Percentiles rank a stretch among this genome's conserved stretches.
Conservation (phyloP, 1,140 invertebrate genomes). For the Eupeodes corollae region DNA sequence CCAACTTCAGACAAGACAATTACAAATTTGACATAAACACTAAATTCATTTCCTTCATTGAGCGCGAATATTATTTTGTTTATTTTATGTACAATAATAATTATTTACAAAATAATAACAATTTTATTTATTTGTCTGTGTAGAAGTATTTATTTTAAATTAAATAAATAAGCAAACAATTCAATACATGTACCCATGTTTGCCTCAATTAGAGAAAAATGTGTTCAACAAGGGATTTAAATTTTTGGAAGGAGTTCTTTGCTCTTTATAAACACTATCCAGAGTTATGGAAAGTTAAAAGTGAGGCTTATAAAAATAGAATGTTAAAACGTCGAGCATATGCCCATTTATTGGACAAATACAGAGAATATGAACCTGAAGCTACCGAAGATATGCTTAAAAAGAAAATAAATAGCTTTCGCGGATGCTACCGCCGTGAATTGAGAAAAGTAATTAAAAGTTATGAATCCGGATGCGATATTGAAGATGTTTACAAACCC, state of each 20-base stretch:
- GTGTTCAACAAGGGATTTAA: no score
- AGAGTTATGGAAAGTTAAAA: constrained; percentile 17
- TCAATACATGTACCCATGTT: no score
- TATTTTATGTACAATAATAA: no score
- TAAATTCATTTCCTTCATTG: no score
- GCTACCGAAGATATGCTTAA: constrained; percentile 18
- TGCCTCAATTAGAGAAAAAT: no score
- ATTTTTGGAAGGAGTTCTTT: constrained; percentile 17
- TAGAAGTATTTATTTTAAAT: no score
- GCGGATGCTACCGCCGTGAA: constrained; percentile 21
- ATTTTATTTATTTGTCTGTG: no score
- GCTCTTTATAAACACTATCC: constrained; percentile 21
- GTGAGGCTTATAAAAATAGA: constrained; percentile 15
- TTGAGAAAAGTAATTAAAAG: constrained; percentile 16
- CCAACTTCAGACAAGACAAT: no score
- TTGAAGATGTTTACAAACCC: constrained; percentile 7
- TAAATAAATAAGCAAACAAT: no score
- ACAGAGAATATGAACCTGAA: constrained; percentile 8
- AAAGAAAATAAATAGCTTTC: constrained; percentile 23
- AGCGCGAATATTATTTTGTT: no score
- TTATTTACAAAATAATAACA: no score
- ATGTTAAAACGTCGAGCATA: constrained; percentile 12
- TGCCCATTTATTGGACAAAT: constrained; percentile 1
- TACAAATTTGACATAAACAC: no score
- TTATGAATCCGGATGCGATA: neutral